phyloP scores from a whole-genome alignment of 2,797 vertebrate species.

The Trichosurus vulpecula region DNA sequence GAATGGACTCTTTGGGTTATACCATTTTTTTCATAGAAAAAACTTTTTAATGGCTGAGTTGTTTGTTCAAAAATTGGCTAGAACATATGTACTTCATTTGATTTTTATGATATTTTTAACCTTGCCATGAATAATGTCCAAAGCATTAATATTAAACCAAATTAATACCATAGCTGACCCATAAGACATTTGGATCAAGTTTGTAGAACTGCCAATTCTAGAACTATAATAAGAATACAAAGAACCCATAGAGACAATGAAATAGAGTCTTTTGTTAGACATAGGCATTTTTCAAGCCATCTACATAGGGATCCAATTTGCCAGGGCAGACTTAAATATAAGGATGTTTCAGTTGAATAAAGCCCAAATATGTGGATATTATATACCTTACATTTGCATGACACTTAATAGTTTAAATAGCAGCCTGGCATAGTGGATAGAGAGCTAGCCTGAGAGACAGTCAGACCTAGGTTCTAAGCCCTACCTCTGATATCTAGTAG shows the following conservation, averaged over 20 bases:
- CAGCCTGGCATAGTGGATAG: not conserved
- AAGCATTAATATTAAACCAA: slow-evolving; percentile 73
- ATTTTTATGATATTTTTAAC: slow-evolving; percentile 71
- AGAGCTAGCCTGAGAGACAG: not conserved
- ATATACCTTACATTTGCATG: not conserved
- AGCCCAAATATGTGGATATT: not conserved
- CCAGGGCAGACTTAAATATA: slow-evolving; percentile 44
- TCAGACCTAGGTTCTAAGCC: not conserved
- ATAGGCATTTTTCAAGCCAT: slow-evolving; percentile 48
- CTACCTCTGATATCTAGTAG: not conserved
- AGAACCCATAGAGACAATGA: slow-evolving; percentile 56
- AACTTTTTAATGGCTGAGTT: slow-evolving; percentile 61
- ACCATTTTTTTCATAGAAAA: slow-evolving; percentile 63
- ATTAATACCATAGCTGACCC: slow-evolving; percentile 71
- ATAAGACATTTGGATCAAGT: slow-evolving; percentile 54
- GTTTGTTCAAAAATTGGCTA: slow-evolving; percentile 61
- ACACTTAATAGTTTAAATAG: not conserved
- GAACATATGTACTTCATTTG: slow-evolving; percentile 71
- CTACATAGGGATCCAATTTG: slow-evolving; percentile 51
- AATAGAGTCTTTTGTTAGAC: slow-evolving; percentile 55
- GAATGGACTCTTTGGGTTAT: slow-evolving; percentile 40
- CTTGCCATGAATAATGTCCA: slow-evolving; percentile 71
- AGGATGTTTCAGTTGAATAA: not conserved
- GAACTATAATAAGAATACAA: slow-evolving; percentile 52
- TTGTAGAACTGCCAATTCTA: slow-evolving; percentile 53